phyloP scores from a whole-genome alignment of 2,113 vertebrate genomes.

The Zapornia atra region DNA sequence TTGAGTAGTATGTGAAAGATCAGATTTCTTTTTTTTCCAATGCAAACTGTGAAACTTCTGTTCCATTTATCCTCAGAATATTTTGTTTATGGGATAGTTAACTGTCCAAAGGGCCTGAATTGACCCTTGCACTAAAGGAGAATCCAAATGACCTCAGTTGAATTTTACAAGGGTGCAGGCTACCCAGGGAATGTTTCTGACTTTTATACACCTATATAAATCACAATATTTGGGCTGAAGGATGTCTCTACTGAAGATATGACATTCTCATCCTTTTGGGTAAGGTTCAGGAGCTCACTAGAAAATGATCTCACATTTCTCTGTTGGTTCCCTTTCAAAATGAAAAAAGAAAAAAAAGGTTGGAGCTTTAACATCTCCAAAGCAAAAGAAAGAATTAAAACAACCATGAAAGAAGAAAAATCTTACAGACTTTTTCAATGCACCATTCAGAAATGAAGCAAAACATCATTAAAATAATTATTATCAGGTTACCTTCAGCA shows the following conservation, averaged over 20 bases:
- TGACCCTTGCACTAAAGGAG: neutral
- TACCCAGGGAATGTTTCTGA: neutral
- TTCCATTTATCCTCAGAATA: neutral
- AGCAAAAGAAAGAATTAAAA: neutral
- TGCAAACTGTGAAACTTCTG: neutral
- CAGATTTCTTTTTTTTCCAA: neutral
- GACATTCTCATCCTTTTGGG: neutral
- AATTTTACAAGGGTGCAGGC: neutral
- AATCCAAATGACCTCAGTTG: neutral
- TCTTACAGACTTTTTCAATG: neutral
- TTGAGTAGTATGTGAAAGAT: neutral
- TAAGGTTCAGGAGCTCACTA: neutral
- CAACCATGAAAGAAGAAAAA: neutral
- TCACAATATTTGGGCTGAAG: neutral
- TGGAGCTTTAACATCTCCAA: neutral
- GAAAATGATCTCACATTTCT: neutral
- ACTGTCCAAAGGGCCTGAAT: neutral
- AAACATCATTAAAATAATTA: neutral
- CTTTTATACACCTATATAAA: neutral
- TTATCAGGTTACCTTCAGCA: neutral
- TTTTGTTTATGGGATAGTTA: neutral
- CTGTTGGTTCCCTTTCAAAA: neutral
- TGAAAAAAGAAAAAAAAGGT: neutral
- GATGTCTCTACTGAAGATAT: neutral
- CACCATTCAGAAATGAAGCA: neutral